phyloP scores from a whole-genome alignment of 2,888 invertebrate species.

The Ichneumoninae sp. region DNA sequence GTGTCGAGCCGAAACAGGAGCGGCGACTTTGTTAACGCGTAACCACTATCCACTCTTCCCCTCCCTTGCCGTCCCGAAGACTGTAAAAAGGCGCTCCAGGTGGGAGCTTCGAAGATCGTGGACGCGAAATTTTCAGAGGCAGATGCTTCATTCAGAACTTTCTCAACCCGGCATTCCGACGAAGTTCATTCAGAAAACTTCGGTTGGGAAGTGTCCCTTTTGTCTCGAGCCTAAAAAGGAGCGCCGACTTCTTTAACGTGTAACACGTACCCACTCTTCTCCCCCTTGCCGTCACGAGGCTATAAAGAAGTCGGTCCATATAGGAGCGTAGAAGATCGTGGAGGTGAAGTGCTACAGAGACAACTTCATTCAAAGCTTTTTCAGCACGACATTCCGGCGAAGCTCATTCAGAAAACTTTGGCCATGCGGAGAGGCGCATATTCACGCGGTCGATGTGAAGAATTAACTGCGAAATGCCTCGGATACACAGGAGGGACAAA shows the following conservation, averaged over 20 bases:
- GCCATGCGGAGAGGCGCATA: neutral
- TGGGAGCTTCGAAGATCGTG: neutral
- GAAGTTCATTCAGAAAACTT: neutral
- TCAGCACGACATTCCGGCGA: neutral
- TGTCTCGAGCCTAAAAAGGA: slow-evolving; percentile 51
- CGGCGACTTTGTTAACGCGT: slow-evolving; percentile 27
- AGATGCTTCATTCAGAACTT: neutral
- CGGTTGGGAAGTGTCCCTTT: neutral
- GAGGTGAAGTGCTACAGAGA: neutral
- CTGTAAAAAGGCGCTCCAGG: neutral
- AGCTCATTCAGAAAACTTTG: neutral
- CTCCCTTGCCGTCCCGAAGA: neutral
- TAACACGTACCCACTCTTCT: neutral
- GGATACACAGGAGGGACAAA: no score
- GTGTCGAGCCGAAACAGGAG: slow-evolving; percentile 51
- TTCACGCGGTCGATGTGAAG: neutral
- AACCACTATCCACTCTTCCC: neutral
- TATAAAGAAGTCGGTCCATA: neutral
- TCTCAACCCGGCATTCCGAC: neutral
- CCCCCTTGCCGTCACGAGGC: neutral
- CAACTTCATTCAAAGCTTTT: neutral
- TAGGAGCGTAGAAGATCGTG: neutral
- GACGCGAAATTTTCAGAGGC: neutral
- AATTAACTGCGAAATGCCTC: neutral
- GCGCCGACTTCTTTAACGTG: slow-evolving; percentile 37